These are phyloP conservation scores for Phalacrocorax carbo DNA, from an alignment of 2,113 vertebrate species.

Conservation along the genomic window DNA sequence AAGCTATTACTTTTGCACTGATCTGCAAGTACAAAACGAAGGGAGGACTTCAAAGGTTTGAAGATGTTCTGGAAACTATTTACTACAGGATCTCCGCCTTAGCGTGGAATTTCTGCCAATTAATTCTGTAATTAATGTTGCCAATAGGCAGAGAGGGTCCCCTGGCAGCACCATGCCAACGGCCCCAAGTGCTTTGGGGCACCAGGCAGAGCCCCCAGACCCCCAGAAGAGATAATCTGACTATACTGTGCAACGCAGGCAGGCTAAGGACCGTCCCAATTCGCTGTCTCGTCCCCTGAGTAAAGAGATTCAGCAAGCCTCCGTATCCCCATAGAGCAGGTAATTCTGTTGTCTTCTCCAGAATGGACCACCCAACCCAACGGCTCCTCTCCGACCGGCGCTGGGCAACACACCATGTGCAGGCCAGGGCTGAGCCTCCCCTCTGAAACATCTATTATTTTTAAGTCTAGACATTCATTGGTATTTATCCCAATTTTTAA, in stretches of 20 bases:
- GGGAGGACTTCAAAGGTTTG: background rate
- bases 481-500: background rate
- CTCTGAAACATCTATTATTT: background rate
- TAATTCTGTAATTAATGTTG: background rate
- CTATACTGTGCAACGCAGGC: too few relatives aligned
- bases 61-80: background rate
- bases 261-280: fast-evolving
- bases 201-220: background rate
- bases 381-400: fast-evolving
- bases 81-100: fast-evolving
- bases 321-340: fast-evolving
- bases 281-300: fast-evolving
- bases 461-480: background rate
- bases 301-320: too few relatives aligned
- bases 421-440: background rate
- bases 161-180: fast-evolving
- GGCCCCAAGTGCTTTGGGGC: background rate
- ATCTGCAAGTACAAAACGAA: background rate
- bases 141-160: background rate
- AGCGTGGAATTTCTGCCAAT: background rate
- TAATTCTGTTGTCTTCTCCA: background rate
- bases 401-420: fast-evolving
- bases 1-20: background rate
- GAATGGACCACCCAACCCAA: background rate
- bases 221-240: background rate